Conservation (phyloP, 2,888 invertebrate species). For the Nomada goodeniana region DNA sequence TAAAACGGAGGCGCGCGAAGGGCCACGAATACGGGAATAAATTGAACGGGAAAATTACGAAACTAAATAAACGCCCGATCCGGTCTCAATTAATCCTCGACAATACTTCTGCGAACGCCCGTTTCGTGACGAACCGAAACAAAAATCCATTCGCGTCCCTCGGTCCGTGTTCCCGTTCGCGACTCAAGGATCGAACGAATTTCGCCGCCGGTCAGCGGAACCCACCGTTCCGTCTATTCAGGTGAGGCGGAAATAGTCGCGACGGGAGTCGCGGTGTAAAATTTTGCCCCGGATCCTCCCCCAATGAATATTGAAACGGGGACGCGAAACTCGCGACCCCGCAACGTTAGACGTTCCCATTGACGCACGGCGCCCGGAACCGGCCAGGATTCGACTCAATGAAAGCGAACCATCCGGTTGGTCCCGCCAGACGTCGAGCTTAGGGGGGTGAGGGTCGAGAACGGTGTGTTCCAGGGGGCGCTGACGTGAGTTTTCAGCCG, state of each 20-base stretch:
- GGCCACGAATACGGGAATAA: neutral
- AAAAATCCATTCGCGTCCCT: neutral
- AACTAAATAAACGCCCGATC: too few species aligned
- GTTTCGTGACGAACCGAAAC: neutral
- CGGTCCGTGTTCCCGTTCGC: neutral
- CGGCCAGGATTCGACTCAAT: slow-evolving; percentile 48
- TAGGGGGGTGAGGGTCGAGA: neutral
- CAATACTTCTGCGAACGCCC: neutral
- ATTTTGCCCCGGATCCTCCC: neutral
- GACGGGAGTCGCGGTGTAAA: neutral
- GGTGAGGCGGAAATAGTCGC: neutral
- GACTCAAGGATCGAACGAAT: slow-evolving; percentile 12
- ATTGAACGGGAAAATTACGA: too few species aligned
- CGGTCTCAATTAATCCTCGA: neutral
- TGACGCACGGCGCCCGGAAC: slow-evolving; percentile 48
- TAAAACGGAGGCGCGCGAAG: too few species aligned
- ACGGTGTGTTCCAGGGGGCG: slow-evolving; percentile 47
- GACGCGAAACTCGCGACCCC: slow-evolving; percentile 18
- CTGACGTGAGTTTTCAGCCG: slow-evolving; percentile 67
- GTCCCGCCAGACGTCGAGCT: slow-evolving; percentile 31
- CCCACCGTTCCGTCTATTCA: neutral
- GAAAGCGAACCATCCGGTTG: slow-evolving; percentile 54
- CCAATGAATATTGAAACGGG: slow-evolving; percentile 51
- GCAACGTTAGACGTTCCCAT: slow-evolving; percentile 54
- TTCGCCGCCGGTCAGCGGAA: neutral